These are phyloP conservation scores for Otis tarda DNA, from an alignment of 2,113 vertebrate species.

Conservation along the genomic window DNA sequence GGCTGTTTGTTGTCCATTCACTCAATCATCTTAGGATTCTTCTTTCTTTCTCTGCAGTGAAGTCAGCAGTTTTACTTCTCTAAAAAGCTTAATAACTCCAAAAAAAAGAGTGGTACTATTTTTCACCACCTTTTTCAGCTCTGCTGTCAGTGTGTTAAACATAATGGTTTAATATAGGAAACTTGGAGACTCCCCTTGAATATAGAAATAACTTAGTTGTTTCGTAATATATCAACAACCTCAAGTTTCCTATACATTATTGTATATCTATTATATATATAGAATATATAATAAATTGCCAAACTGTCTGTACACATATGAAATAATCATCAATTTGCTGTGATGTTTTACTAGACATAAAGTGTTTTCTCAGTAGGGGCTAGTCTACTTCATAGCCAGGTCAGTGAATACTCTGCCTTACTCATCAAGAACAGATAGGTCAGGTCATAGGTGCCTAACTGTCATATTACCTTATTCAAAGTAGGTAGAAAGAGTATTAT, in stretches of 20 bases:
- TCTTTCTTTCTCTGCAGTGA: neutral
- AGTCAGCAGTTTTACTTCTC: neutral
- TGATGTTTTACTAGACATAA: neutral
- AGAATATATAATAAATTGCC: neutral
- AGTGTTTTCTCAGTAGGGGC: neutral
- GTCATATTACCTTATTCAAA: neutral
- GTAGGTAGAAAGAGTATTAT: neutral
- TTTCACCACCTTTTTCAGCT: neutral
- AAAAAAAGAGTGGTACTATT: neutral
- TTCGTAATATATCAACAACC: neutral
- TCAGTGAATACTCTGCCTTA: neutral
- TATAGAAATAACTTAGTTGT: neutral
- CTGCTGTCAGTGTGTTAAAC: neutral
- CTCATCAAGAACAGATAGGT: neutral
- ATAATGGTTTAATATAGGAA: neutral
- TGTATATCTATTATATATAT: neutral
- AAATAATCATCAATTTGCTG: neutral
- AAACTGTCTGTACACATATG: neutral
- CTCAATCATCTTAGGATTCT: neutral
- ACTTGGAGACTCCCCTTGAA: neutral
- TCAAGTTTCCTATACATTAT: neutral
- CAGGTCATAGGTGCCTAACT: neutral
- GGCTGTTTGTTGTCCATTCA: neutral
- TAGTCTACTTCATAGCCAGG: neutral
- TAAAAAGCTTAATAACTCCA: neutral